Conservation (phyloP, 64 coral and sea anemone genomes). For the Pocillopora damicornis region DNA sequence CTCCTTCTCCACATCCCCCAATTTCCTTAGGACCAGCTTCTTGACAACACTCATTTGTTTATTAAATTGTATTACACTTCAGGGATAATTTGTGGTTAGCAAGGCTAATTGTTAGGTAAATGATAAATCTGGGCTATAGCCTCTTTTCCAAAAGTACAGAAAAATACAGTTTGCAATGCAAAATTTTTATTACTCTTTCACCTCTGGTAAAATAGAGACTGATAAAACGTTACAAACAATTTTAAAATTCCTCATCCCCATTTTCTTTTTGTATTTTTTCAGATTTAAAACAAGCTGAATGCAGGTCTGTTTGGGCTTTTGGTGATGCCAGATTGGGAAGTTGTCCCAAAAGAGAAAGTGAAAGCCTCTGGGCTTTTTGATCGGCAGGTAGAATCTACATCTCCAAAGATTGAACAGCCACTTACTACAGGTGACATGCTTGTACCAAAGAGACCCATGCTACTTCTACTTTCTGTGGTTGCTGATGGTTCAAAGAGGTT, state of each 20-base stretch:
- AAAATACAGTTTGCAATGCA: too few relatives aligned
- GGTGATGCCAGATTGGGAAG: background rate
- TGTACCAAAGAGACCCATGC: constrained; percentile 24
- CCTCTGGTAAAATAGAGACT: too few relatives aligned
- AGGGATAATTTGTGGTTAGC: too few relatives aligned
- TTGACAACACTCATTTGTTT: background rate
- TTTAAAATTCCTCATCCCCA: too few relatives aligned
- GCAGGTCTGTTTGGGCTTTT: constrained; percentile 10
- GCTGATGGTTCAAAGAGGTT: constrained; percentile 36
- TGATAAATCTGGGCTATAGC: too few relatives aligned
- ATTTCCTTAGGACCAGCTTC: background rate
- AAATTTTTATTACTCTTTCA: too few relatives aligned
- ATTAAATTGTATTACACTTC: background rate
- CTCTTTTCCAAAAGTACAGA: too few relatives aligned
- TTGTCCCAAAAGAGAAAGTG: constrained; percentile 33
- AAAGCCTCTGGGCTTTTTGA: background rate
- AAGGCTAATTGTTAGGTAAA: too few relatives aligned
- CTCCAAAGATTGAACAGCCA: constrained; percentile 39
- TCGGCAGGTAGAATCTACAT: background rate
- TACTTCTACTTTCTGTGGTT: background rate
- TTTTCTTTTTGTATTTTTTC: too few relatives aligned
- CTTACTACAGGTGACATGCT: background rate
- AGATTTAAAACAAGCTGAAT: constrained; percentile 31
- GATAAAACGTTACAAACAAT: too few relatives aligned
- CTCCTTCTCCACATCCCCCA: background rate